Evolutionary conservation across 1,140 invertebrate genomes (phyloP).

Genomic region (Drosophila varians): DNA sequence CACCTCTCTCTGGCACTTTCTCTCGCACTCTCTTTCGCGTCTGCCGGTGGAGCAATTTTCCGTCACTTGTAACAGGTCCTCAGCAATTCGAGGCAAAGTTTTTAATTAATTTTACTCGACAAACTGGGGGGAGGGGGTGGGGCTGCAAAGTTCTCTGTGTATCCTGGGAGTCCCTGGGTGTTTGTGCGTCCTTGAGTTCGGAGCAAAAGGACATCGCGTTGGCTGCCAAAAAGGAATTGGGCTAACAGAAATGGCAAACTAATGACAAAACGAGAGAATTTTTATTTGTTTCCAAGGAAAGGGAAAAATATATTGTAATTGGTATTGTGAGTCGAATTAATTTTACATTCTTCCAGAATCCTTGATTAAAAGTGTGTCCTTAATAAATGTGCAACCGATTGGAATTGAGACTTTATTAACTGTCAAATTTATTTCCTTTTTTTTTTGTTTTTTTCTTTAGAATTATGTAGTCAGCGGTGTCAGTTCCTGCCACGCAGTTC

Average conservation of each 20-base stretch:
- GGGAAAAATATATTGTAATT: too few species aligned
- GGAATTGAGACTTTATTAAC: not conserved
- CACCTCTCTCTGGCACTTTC: slow-evolving; percentile 10
- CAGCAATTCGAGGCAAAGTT: slow-evolving; percentile 42
- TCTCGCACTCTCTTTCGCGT: slow-evolving; percentile 26
- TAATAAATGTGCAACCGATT: too few species aligned
- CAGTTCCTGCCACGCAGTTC: slow-evolving; percentile 28
- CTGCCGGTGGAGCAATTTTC: slow-evolving; percentile 47
- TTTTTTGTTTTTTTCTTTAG: not conserved
- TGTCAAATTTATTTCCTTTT: not conserved
- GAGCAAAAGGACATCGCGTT: slow-evolving; percentile 55
- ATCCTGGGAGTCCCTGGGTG: slow-evolving; percentile 5
- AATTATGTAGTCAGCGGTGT: not conserved
- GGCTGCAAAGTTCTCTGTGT: slow-evolving; percentile 17
- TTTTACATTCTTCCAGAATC: too few species aligned
- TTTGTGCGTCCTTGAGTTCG: slow-evolving; percentile 44
- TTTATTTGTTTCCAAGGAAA: not conserved
- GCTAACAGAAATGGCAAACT: slow-evolving; percentile 49
- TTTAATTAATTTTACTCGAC: slow-evolving; percentile 66
- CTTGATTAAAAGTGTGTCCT: too few species aligned
- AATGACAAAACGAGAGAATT: not conserved
- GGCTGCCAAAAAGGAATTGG: slow-evolving; percentile 59
- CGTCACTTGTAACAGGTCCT: slow-evolving; percentile 69
- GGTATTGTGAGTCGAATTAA: too few species aligned
- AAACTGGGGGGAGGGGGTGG: slow-evolving; percentile 21